Evolutionary conservation across 1,140 invertebrate species (phyloP).

Genomic region (Triops cancriformis): DNA sequence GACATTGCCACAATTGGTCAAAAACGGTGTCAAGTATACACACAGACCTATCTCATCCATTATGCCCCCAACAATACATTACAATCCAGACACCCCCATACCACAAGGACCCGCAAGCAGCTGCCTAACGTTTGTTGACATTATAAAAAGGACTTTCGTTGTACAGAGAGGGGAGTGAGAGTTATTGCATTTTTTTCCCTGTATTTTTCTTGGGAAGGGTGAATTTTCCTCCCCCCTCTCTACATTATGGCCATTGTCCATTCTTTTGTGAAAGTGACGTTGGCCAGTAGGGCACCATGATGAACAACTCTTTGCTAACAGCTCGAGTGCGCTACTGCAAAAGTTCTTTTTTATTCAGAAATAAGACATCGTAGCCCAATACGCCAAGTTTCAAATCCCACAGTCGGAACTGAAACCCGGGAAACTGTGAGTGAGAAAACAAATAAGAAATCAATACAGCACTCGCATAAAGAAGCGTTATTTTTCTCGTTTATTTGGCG

Average conservation of each 20-base stretch:
- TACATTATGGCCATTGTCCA: constrained; percentile 6
- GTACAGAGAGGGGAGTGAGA: background rate
- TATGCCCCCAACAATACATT: constrained; percentile 3
- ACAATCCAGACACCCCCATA: background rate
- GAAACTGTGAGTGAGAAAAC: background rate
- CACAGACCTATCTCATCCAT: background rate
- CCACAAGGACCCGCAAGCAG: constrained; percentile 11
- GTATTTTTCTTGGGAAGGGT: constrained; percentile 5
- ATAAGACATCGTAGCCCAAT: background rate
- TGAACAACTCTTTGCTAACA: constrained; percentile 5
- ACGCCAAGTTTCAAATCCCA: background rate
- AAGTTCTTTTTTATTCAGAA: background rate
- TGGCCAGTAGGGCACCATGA: background rate
- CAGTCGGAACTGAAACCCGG: background rate
- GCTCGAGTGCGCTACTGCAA: background rate
- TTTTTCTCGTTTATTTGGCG: background rate
- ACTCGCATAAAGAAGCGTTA: background rate
- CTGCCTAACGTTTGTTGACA: constrained; percentile 13
- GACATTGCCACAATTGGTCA: background rate
- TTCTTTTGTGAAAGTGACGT: background rate
- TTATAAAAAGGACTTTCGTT: constrained; percentile 11
- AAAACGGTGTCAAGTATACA: constrained; percentile 10
- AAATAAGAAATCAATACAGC: background rate
- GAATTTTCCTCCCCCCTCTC: background rate
- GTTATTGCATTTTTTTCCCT: background rate